Percentiles rank a stretch among this genome's conserved stretches.
Conservation (phyloP, 2,113 vertebrate genomes). For the Brienomyrus brachyistius region DNA sequence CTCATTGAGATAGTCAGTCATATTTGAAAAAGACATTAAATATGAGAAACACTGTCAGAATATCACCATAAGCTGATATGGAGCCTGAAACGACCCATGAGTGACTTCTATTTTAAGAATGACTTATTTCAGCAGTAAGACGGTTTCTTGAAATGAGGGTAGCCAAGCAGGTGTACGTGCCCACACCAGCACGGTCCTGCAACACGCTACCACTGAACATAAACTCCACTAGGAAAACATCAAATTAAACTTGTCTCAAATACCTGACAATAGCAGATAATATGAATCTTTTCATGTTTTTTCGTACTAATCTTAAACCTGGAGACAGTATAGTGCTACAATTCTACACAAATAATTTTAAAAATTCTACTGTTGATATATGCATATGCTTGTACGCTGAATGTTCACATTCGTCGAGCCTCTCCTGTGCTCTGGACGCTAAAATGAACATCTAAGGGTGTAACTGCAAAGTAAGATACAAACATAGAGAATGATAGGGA, state of each 20-base stretch:
- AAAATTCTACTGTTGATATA: background rate
- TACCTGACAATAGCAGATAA: background rate
- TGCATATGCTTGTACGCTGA: background rate
- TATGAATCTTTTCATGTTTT: background rate
- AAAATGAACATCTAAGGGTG: background rate
- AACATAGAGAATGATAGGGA: too few species aligned
- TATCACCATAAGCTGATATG: background rate
- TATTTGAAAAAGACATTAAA: background rate
- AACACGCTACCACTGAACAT: background rate
- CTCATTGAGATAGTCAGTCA: background rate
- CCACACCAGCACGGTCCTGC: background rate
- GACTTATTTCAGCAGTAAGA: background rate
- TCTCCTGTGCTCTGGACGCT: background rate
- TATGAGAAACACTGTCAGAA: background rate
- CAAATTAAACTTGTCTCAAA: background rate
- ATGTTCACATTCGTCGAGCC: background rate
- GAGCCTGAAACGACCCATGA: background rate
- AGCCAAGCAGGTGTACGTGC: background rate
- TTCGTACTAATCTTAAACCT: too few species aligned
- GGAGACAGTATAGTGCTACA: background rate
- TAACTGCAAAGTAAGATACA: background rate
- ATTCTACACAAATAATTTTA: background rate
- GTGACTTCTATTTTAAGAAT: background rate
- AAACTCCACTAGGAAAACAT: background rate
- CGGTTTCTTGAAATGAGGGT: background rate